Percentiles rank a stretch among this genome's conserved stretches.
These are phyloP conservation scores for Coelopa pilipes DNA, from an alignment of 2,888 invertebrate genomes.

Conservation along the genomic window DNA sequence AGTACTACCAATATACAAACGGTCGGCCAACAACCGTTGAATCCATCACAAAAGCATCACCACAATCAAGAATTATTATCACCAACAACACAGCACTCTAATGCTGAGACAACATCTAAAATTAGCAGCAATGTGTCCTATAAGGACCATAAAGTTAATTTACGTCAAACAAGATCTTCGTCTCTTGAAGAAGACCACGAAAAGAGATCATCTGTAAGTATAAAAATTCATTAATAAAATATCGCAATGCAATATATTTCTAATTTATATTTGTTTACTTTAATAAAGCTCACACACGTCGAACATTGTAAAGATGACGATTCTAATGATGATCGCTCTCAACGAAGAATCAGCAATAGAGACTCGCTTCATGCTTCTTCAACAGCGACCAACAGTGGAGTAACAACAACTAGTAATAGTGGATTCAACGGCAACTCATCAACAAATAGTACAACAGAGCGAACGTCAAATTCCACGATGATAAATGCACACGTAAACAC, in stretches of 20 bases:
- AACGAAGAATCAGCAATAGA: slow-evolving; percentile 57
- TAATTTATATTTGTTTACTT: slow-evolving; percentile 10
- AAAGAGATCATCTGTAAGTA: slow-evolving; percentile 56
- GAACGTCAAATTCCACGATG: slow-evolving; percentile 34
- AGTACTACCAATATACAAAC: slow-evolving; percentile 20
- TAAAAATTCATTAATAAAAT: neutral
- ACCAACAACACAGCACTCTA: slow-evolving; percentile 37
- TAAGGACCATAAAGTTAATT: slow-evolving; percentile 50
- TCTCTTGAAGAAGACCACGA: slow-evolving; percentile 56
- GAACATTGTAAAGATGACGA: slow-evolving; percentile 47
- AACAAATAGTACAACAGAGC: slow-evolving; percentile 38
- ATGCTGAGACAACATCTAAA: slow-evolving; percentile 35
- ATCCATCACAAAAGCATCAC: slow-evolving; percentile 51
- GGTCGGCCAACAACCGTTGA: slow-evolving; percentile 37
- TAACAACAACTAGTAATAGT: slow-evolving; percentile 20
- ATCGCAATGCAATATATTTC: neutral
- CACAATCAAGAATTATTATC: slow-evolving; percentile 40
- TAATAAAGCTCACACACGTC: slow-evolving; percentile 42
- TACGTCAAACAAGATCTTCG: slow-evolving; percentile 55
- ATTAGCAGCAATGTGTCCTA: slow-evolving; percentile 45
- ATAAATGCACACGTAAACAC: slow-evolving; percentile 35
- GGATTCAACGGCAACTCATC: slow-evolving; percentile 55
- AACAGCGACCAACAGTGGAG: slow-evolving; percentile 44
- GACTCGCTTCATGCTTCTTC: slow-evolving; percentile 56
- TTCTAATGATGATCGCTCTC: slow-evolving; percentile 46